These are phyloP conservation scores for Scophthalmus maximus DNA, from an alignment of 2,113 vertebrate species.

Conservation along the genomic window DNA sequence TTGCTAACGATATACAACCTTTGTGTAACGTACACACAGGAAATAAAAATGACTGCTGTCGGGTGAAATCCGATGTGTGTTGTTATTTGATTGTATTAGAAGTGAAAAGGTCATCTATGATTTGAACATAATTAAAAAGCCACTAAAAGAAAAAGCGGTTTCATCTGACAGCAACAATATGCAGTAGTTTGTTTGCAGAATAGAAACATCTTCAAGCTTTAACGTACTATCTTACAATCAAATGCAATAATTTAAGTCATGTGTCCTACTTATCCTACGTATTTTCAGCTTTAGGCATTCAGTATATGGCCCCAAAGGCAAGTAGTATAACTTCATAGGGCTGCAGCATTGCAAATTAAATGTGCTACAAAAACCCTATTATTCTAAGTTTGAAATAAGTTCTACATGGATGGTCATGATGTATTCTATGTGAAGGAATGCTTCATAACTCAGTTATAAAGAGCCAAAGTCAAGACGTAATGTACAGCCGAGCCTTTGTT, in stretches of 20 bases:
- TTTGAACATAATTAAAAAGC: constrained; percentile 4
- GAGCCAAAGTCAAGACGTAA: no score
- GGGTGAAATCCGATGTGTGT: constrained; percentile 4
- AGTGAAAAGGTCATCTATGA: constrained; percentile 14
- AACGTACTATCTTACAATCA: constrained; percentile 23
- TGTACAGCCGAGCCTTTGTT: no score
- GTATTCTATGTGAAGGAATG: background rate
- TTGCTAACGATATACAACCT: constrained; percentile 21
- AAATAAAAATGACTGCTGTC: constrained; percentile 7
- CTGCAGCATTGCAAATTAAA: background rate
- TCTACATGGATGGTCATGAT: background rate
- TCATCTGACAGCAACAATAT: constrained; percentile 24
- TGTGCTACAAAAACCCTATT: background rate
- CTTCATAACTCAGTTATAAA: background rate
- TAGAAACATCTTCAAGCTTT: constrained; percentile 4
- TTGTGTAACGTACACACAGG: constrained; percentile 3
- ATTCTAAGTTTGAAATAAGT: background rate
- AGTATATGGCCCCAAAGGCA: background rate
- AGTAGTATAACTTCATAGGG: background rate
- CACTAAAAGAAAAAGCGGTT: background rate
- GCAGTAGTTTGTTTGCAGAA: background rate
- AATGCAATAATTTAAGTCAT: background rate
- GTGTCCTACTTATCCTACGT: constrained; percentile 13
- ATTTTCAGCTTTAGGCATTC: background rate
- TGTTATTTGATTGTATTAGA: no score